Conservation (phyloP, 92 coral and sea anemone genomes). For the Heteractis magnifica region DNA sequence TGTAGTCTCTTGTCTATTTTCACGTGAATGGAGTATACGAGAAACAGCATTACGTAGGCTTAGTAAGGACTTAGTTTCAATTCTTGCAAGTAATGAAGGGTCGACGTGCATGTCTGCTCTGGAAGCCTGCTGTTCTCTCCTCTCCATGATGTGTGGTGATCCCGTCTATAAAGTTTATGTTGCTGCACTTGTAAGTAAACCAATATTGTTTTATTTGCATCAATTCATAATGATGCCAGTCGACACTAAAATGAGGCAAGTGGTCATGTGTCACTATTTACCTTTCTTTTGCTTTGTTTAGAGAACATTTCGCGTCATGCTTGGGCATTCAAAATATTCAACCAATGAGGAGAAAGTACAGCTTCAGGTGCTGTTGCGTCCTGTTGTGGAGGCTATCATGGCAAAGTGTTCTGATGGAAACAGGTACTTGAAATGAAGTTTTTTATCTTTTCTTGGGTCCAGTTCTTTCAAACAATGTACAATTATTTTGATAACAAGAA, state of each 20-base stretch:
- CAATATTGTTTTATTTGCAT: neutral
- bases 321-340: conserved; percentile 66
- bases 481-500: neutral
- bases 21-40: conserved; percentile 93
- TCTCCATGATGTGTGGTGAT: conserved; percentile 96
- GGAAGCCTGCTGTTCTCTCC: conserved; percentile 74
- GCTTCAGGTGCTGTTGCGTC: conserved; percentile 69
- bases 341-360: conserved; percentile 61
- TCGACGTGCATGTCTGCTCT: conserved; percentile 56
- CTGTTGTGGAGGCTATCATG: conserved; percentile 87
- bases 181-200: conserved; percentile 75
- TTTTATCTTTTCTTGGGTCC: too few relatives aligned
- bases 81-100: conserved; percentile 36
- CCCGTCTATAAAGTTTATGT: conserved; percentile 96
- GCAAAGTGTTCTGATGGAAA: conserved; percentile 95
- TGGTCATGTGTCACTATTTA: neutral
- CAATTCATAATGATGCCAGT: too few relatives aligned
- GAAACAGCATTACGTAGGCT: conserved; percentile 89
- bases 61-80: conserved; percentile 70
- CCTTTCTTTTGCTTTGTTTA: conserved; percentile 21
- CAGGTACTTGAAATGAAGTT: conserved; percentile 43
- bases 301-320: conserved; percentile 90
- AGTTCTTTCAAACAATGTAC: too few relatives aligned
- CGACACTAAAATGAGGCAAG: neutral
- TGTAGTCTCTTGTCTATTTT: conserved; percentile 83